Conservation (phyloP, 2,888 invertebrate species). For the Cistogaster globosa region DNA sequence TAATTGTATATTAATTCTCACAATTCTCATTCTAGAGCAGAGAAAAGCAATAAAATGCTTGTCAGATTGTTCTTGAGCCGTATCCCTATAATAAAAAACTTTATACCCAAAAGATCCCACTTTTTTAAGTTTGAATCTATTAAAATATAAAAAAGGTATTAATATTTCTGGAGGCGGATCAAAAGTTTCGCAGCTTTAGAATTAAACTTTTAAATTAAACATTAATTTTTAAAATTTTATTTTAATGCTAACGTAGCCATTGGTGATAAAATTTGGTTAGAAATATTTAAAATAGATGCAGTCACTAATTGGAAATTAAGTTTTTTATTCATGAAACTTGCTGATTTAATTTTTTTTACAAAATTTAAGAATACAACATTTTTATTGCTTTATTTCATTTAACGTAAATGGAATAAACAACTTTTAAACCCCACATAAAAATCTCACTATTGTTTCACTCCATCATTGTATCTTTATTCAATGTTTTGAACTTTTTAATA, state of each 20-base stretch:
- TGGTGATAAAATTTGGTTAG: conserved; percentile 4
- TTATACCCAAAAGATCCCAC: too few species aligned
- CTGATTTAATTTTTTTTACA: conserved; percentile 4
- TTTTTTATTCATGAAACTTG: not conserved
- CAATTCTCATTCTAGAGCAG: too few species aligned
- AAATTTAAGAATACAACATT: not conserved
- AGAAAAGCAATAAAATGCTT: too few species aligned
- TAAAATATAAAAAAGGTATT: too few species aligned
- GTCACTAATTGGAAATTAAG: not conserved
- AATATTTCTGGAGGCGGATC: too few species aligned
- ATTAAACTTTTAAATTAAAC: too few species aligned
- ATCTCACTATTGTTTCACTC: conserved; percentile 24
- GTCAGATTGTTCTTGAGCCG: too few species aligned
- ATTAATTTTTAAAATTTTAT: too few species aligned
- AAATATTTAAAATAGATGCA: not conserved
- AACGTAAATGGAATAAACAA: conserved; percentile 30
- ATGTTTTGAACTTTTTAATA: not conserved
- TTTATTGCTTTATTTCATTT: conserved; percentile 28
- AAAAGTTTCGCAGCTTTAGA: too few species aligned
- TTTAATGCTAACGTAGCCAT: not conserved
- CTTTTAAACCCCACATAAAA: conserved; percentile 49
- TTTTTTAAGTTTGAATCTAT: too few species aligned
- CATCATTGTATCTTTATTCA: not conserved
- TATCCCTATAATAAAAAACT: too few species aligned
- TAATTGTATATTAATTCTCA: too few species aligned